Evolutionary conservation across 1,140 invertebrate species (phyloP).

Genomic region (Heliconius hewitsoni): DNA sequence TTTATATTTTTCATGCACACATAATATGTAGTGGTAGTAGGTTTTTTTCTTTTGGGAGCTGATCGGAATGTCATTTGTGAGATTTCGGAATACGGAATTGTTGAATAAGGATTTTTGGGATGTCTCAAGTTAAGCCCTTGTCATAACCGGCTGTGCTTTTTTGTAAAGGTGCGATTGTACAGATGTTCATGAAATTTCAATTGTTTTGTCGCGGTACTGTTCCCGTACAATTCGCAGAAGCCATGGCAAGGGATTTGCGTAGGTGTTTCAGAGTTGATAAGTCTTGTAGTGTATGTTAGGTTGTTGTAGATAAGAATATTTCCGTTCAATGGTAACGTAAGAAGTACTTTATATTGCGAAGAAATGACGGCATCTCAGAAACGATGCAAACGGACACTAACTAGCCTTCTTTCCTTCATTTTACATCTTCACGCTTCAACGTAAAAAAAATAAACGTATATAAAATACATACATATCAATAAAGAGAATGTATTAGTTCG

Average conservation of each 20-base stretch:
- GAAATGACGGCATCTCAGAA: conserved; percentile 66
- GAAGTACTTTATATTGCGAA: conserved; percentile 54
- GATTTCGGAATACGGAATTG: conserved; percentile 69
- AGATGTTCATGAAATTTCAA: conserved; percentile 36
- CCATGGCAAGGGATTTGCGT: conserved; percentile 55
- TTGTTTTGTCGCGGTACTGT: conserved; percentile 45
- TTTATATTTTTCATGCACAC: conserved; percentile 74
- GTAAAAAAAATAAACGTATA: conserved; percentile 52
- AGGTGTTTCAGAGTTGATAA: conserved; percentile 62
- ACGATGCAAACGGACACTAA: conserved; percentile 75
- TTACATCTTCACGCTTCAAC: conserved; percentile 63
- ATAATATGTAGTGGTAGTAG: conserved; percentile 72
- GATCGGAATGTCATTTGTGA: conserved; percentile 71
- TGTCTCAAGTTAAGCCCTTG: conserved; percentile 45
- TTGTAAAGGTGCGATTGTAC: conserved; percentile 42
- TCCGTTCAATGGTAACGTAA: conserved; percentile 71
- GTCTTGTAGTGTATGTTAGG: conserved; percentile 71
- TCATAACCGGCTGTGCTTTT: conserved; percentile 36
- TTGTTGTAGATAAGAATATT: conserved; percentile 69
- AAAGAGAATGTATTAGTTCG: conserved; percentile 66
- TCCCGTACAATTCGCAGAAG: conserved; percentile 39
- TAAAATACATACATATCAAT: conserved; percentile 79
- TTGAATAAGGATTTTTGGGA: conserved; percentile 53
- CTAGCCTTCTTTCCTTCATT: conserved; percentile 60
- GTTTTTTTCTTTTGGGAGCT: conserved; percentile 70